Percentiles rank a stretch among this genome's conserved stretches.
Conservation (phyloP, 2,888 invertebrate species). For the Drosophila diplacantha region DNA sequence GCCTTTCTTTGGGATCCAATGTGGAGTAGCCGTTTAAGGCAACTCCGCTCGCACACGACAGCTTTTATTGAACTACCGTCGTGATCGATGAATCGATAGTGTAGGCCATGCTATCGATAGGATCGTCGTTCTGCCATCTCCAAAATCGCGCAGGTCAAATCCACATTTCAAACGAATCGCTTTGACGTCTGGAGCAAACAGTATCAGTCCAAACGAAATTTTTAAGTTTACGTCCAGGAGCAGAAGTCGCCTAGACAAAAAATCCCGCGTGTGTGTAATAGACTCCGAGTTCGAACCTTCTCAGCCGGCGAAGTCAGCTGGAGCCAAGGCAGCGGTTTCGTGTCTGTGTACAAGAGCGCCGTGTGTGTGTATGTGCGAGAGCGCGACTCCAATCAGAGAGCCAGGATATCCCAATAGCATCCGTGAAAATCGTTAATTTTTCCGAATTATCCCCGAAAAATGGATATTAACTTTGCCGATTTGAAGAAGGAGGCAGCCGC, state of each 20-base stretch:
- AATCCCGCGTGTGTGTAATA: constrained; percentile 1
- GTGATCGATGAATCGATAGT: neutral
- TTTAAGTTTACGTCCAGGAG: constrained; percentile 25
- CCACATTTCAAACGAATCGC: constrained; percentile 9
- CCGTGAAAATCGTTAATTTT: constrained; percentile 20
- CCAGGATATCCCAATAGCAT: constrained; percentile 47
- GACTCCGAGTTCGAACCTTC: neutral
- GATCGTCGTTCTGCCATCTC: neutral
- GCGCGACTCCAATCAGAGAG: constrained; percentile 50
- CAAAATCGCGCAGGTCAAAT: constrained; percentile 6
- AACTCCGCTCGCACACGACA: too few relatives aligned
- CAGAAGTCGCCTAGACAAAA: constrained; percentile 1
- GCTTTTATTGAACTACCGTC: neutral
- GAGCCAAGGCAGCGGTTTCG: constrained; percentile 8
- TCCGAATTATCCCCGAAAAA: constrained; percentile 31
- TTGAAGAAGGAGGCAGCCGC: constrained; percentile 72
- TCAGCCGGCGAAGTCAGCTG: constrained; percentile 35
- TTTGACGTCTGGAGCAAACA: constrained; percentile 2
- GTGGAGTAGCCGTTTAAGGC: too few relatives aligned
- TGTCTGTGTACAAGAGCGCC: constrained; percentile 7
- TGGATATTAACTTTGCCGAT: constrained; percentile 75
- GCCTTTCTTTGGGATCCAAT: too few relatives aligned
- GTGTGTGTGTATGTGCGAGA: constrained; percentile 25
- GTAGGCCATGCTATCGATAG: neutral
- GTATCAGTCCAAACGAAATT: constrained; percentile 1